Conservation (phyloP, 2,888 invertebrate genomes). For the Caradrina clavipalpis region DNA sequence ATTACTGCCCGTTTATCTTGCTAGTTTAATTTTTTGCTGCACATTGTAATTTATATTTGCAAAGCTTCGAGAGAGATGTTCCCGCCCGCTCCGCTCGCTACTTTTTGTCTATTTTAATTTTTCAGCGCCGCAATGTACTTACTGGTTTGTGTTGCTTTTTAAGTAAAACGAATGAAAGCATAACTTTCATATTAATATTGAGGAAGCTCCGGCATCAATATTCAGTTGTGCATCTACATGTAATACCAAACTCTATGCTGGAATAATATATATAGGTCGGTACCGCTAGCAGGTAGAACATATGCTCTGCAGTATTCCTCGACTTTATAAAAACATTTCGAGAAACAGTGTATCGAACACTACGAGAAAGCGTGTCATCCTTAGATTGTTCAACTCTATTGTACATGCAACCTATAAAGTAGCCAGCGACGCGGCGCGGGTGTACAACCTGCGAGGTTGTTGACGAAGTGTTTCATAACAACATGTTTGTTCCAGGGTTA, state of each 20-base stretch:
- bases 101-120: slow-evolving; percentile 39
- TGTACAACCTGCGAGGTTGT: background rate
- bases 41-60: slow-evolving; percentile 49
- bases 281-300: too few relatives aligned
- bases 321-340: background rate
- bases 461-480: slow-evolving; percentile 19
- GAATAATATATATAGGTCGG: too few relatives aligned
- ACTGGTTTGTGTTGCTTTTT: slow-evolving; percentile 21
- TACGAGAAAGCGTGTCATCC: background rate
- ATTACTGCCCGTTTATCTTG: slow-evolving; percentile 51
- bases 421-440: background rate
- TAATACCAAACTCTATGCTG: too few relatives aligned
- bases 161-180: slow-evolving; percentile 21
- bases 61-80: slow-evolving; percentile 44
- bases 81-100: background rate
- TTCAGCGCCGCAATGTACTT: slow-evolving; percentile 9
- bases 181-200: slow-evolving; percentile 31
- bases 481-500: slow-evolving; percentile 26
- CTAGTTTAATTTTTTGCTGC: slow-evolving; percentile 50
- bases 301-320: too few relatives aligned
- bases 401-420: background rate
- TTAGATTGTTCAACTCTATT: background rate
- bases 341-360: background rate
- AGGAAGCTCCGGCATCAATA: background rate
- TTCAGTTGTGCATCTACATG: slow-evolving; percentile 1